Base-by-base conservation (phyloP, 2,797 vertebrate genomes). In the Enteromius unitaeniatus region DNA sequence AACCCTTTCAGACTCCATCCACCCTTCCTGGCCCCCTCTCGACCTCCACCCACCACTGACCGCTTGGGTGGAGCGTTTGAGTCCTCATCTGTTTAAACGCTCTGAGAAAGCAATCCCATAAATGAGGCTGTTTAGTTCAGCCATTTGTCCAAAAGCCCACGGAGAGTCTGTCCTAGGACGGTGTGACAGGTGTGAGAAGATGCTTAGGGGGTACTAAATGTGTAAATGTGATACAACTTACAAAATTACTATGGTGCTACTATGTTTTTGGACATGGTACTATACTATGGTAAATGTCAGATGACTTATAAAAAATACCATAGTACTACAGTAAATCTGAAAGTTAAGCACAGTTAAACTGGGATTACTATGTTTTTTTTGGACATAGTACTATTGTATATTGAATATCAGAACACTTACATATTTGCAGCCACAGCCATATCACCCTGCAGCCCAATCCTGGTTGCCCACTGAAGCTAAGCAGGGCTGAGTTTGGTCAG, bases 101-200 rank as follows among this genome's bases (percentile, higher is more conserved):
- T 85, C 69, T 83, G 89, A 78, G 86, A 92, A 89, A 87, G 86
- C 88, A 91, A 88, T 87, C 91, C 87, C 73, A 65, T 85, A 92
- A 93, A 93, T 90, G 90, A 92, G 81, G 90, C 88, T 84, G 89
- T 92, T 91, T 91, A 88, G 87, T 86, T 92, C 88, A 89, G 89
- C 88, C 87, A 91, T 78, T 82, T 74, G 76, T 13, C 69, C 69
- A 51, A 26, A 76, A 75, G 75, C 78, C 69, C 73, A 84, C 34
- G 78, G 64, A 82, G 62, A 70, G 70, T 76, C 45, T 72, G 53
- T 23, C 31, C 77, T 1, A 17, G 42, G 19, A 72, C 14, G 64
- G 3, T 14, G 28, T 64, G 81, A 67, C 72, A 75, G 81, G 81
- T 85, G 60, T 85, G 26, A 28, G 23, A 67, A 26, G 58, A 60